Conservation (phyloP, 2,888 invertebrate species). For the Hydrotaea diabolus region DNA sequence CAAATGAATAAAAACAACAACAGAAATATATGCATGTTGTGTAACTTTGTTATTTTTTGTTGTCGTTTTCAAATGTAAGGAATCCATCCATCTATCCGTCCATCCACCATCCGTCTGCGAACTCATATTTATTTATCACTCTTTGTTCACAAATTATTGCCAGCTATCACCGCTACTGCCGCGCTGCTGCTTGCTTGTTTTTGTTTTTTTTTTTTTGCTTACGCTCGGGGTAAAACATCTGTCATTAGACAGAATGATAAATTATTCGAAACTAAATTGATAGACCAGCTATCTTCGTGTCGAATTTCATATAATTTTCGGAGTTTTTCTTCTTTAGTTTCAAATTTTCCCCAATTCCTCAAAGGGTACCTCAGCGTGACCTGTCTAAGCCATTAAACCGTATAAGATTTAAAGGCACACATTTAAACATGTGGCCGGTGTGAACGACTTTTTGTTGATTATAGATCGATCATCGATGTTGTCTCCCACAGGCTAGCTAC, state of each 20-base stretch:
- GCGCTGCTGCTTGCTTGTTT: not conserved
- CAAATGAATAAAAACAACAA: slow-evolving; percentile 2
- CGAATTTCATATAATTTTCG: too few species aligned
- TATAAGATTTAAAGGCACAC: too few species aligned
- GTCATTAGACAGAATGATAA: not conserved
- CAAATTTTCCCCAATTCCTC: too few species aligned
- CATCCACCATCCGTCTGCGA: not conserved
- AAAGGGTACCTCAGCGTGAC: too few species aligned
- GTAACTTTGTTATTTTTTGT: slow-evolving; percentile 26
- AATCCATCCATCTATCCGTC: not conserved
- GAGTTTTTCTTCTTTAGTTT: too few species aligned
- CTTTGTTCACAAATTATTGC: slow-evolving; percentile 23
- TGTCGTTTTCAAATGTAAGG: not conserved
- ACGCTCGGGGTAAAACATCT: slow-evolving; percentile 3
- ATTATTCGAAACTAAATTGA: not conserved
- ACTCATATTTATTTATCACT: slow-evolving; percentile 4
- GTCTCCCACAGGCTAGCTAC: too few species aligned
- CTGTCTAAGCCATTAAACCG: too few species aligned
- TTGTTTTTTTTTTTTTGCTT: not conserved
- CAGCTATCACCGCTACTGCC: slow-evolving; percentile 18
- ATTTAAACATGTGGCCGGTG: too few species aligned
- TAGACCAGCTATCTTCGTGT: too few species aligned
- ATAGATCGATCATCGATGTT: too few species aligned
- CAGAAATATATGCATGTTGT: slow-evolving; percentile 5
- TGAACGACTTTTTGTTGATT: too few species aligned